Base-by-base conservation (phyloP, 2,797 vertebrate species). In the Pampus argenteus region DNA sequence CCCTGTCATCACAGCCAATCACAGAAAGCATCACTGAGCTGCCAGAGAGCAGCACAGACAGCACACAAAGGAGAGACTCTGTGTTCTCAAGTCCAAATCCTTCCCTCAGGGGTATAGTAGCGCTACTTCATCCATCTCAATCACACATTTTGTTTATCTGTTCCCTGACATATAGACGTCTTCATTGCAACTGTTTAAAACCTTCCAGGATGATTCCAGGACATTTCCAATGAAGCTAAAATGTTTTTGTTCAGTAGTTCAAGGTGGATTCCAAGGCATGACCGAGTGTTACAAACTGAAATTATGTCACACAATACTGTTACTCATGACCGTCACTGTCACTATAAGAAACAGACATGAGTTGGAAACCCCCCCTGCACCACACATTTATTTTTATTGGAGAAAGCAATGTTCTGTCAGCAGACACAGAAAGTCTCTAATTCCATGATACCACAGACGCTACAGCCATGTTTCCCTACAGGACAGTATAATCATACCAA, bases 1-100 rank as follows among this genome's bases (percentile, higher is more conserved):
- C 68, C 71, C 63, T 81, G 75, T 88, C 57, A 73, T 83, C 83
- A 71, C 20, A 36, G 40, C 72, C 64, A 65, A 60, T 28, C 60
- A 66, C 47, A 72, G 59, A 14, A 45, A 44, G 49, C 48, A 11
- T 47, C 59, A 15, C 44, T 22, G 56, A 45, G 56, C 42, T 34
- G 49, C 49, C 36, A 47, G 18, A 47, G 8, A 59, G 20, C 58
- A 55, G 52, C 28, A 29, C 45, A 25, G 26, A 31, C 50, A 58
- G 50, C 55, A 52, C 31, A 50, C 58, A 25, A 26, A 36, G 15
- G 55, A 36, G 22, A 74, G 4, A 45, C 14, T 29, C n/a, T 4
- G 31, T 26, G 5, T 9, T n/a, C n/a, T 10, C 14, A 9, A 40
- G 23, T 36, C 23, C 48, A 40, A 18, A 45, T 49, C n/a, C n/a